phyloP scores from a whole-genome alignment of 2,797 vertebrate species.

The Rhyacichthys aspro region DNA sequence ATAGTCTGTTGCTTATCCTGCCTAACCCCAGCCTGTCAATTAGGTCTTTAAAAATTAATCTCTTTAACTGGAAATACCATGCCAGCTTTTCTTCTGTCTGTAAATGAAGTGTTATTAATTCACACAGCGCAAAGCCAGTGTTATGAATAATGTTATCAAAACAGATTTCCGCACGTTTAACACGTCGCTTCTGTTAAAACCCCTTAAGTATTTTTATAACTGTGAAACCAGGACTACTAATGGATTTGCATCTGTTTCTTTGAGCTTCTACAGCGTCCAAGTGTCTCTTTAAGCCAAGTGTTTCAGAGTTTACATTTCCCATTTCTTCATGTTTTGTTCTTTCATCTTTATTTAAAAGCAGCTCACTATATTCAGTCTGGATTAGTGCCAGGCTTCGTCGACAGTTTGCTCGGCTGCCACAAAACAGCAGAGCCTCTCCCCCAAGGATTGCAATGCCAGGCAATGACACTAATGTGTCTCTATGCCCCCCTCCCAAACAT shows the following conservation, averaged over 20 bases:
- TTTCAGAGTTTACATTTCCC: slow-evolving; percentile 80
- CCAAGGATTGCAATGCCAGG: slow-evolving; percentile 71
- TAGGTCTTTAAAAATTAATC: slow-evolving; percentile 91
- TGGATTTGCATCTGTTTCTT: slow-evolving; percentile 82
- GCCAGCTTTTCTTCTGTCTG: slow-evolving; percentile 84
- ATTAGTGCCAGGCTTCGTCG: slow-evolving; percentile 72
- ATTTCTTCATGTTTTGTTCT: slow-evolving; percentile 71
- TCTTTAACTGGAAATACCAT: slow-evolving; percentile 89
- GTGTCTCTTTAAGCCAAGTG: slow-evolving; percentile 71
- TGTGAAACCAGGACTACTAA: slow-evolving; percentile 78
- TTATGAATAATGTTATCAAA: slow-evolving; percentile 90
- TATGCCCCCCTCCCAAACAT: slow-evolving; percentile 31
- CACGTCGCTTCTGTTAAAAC: slow-evolving; percentile 79
- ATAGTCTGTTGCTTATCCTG: slow-evolving; percentile 86
- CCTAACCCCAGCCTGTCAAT: slow-evolving; percentile 86
- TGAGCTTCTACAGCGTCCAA: slow-evolving; percentile 46
- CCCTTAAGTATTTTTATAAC: slow-evolving; percentile 85
- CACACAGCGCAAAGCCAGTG: slow-evolving; percentile 82
- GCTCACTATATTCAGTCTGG: slow-evolving; percentile 77
- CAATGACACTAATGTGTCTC: slow-evolving; percentile 75
- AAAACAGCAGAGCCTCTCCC: slow-evolving; percentile 67
- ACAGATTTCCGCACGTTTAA: slow-evolving; percentile 88
- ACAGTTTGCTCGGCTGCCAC: slow-evolving; percentile 47
- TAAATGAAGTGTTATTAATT: slow-evolving; percentile 91
- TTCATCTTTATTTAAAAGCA: slow-evolving; percentile 75